A percentile compares a stretch with the other conserved stretches of the same genome.
phyloP scores from a whole-genome alignment of 2,113 vertebrate species.

The Hippocampus mohnikei region DNA sequence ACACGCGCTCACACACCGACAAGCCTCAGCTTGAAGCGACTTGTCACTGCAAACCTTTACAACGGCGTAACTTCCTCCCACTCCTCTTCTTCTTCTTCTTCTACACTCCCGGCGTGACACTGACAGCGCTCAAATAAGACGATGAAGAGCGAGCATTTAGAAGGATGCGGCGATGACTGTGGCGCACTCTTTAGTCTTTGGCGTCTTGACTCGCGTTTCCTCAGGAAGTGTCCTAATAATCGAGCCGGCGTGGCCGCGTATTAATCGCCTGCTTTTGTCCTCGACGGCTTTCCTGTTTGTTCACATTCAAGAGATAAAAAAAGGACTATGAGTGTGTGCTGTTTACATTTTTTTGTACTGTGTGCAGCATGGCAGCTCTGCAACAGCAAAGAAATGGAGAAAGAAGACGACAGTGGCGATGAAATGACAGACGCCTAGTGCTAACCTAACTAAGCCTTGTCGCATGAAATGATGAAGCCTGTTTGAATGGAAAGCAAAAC shows the following conservation, averaged over 20 bases:
- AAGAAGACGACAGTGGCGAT: too few relatives aligned
- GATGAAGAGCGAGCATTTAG: too few relatives aligned
- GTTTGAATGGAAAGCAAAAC: too few relatives aligned
- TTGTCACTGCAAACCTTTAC: background rate
- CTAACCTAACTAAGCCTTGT: too few relatives aligned
- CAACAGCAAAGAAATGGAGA: too few relatives aligned
- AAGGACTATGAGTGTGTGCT: background rate
- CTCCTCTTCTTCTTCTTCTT: background rate
- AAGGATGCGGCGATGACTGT: background rate
- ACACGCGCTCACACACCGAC: background rate
- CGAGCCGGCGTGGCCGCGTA: background rate
- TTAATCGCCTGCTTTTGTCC: background rate
- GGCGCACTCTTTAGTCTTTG: background rate
- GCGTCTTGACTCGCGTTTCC: background rate
- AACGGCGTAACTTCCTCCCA: background rate
- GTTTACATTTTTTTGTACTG: too few relatives aligned
- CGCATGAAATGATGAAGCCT: too few relatives aligned
- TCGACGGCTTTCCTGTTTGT: background rate
- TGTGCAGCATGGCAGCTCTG: too few relatives aligned
- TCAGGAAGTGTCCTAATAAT: constrained; percentile 3
- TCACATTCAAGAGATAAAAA: background rate
- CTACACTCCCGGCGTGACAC: background rate
- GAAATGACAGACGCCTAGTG: too few relatives aligned
- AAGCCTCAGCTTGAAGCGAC: constrained; percentile 2
- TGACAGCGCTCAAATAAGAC: background rate